Conservation (phyloP, 2,888 invertebrate genomes). For the Pilophorus perplexus region DNA sequence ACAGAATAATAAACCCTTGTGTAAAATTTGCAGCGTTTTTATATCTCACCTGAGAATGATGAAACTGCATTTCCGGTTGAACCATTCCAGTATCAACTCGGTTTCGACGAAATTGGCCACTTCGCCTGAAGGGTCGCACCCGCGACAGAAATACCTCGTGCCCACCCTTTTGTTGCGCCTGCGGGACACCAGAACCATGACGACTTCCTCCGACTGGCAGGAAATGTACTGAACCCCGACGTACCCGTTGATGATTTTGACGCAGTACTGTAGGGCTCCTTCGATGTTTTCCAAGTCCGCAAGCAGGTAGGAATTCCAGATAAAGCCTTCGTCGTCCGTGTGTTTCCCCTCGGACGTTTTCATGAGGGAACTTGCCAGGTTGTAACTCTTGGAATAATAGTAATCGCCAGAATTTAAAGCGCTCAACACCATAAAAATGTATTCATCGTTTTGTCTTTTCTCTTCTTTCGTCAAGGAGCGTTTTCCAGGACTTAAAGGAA, state of each 20-base stretch:
- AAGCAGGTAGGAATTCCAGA: not conserved
- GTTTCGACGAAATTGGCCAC: constrained; percentile 2
- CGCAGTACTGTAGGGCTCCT: not conserved
- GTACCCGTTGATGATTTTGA: not conserved
- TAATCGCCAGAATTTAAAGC: not conserved
- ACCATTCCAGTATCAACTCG: not conserved
- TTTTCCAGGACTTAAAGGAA: not conserved
- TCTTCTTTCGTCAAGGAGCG: not conserved
- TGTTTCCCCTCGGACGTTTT: not conserved
- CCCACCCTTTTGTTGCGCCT: not conserved
- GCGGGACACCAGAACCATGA: not conserved
- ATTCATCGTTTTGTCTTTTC: not conserved
- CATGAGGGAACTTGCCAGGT: not conserved
- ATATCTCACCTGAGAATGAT: not conserved
- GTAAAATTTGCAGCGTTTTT: too few species aligned
- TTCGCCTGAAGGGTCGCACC: not conserved
- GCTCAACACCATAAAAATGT: not conserved
- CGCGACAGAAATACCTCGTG: not conserved
- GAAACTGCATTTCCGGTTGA: not conserved
- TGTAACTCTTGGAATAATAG: not conserved
- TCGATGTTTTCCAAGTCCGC: not conserved
- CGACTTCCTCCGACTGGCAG: not conserved
- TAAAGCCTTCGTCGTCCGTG: not conserved
- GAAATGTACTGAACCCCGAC: not conserved
- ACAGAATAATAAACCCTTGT: too few species aligned